A percentile compares a stretch with the other conserved stretches of the same genome.
These are phyloP conservation scores for Mimas tiliae DNA, from an alignment of 2,888 invertebrate species.

Conservation along the genomic window DNA sequence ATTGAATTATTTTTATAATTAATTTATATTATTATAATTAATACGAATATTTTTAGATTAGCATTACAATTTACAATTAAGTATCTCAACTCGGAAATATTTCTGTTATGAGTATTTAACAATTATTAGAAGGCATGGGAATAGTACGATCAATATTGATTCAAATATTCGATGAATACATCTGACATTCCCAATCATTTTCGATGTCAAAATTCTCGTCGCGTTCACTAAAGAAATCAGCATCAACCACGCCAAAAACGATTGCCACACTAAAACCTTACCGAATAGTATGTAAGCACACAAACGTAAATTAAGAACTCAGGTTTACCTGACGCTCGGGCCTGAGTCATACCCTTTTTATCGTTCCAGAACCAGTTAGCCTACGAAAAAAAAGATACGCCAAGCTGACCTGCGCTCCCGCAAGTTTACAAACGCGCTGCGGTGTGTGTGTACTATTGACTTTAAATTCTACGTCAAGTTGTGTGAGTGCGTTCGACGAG, in stretches of 20 bases:
- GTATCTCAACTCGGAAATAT: no score
- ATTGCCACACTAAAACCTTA: conserved; percentile 5
- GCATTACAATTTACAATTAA: no score
- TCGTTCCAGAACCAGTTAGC: conserved; percentile 72
- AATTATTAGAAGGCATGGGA: no score
- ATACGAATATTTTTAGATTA: no score
- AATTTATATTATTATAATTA: no score
- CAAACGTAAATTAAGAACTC: conserved; percentile 23
- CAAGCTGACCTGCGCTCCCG: conserved; percentile 72
- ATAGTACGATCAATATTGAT: no score
- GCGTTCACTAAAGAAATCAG: background rate
- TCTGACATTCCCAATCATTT: background rate
- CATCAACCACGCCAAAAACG: background rate
- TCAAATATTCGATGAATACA: background rate
- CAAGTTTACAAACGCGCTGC: conserved; percentile 47
- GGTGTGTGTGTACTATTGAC: conserved; percentile 53
- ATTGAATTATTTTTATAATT: no score
- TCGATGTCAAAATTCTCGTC: background rate
- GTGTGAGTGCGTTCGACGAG: conserved; percentile 70
- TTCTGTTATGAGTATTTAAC: no score
- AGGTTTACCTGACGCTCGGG: conserved; percentile 50
- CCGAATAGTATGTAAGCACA: conserved; percentile 27
- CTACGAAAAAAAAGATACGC: conserved; percentile 68
- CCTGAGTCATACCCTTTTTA: conserved; percentile 76
- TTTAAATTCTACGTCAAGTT: conserved; percentile 39